Conservation (phyloP, 2,113 vertebrate genomes). For the Polypterus bichir region DNA sequence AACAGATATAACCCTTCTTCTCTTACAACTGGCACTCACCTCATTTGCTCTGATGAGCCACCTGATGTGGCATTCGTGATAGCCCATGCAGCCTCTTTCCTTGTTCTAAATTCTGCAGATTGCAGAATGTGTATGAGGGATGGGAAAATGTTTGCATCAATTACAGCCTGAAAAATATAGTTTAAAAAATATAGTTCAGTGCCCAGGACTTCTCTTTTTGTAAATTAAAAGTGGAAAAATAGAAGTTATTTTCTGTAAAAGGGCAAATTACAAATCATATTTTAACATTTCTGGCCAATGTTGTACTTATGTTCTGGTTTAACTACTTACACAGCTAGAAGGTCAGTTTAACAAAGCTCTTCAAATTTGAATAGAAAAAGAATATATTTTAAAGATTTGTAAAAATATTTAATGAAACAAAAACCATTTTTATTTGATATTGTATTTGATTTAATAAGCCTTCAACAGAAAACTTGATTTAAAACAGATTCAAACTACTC, state of each 20-base stretch:
- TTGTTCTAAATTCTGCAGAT: slow-evolving; percentile 89
- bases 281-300: not conserved
- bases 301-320: too few relatives aligned
- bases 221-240: not conserved
- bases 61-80: slow-evolving; percentile 95
- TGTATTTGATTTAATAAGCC: too few relatives aligned
- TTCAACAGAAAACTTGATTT: too few relatives aligned
- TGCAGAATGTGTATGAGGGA: slow-evolving; percentile 90
- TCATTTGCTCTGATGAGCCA: slow-evolving; percentile 88
- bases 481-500: too few relatives aligned
- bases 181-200: slow-evolving; percentile 7
- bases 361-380: too few relatives aligned
- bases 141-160: slow-evolving; percentile 82
- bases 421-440: too few relatives aligned
- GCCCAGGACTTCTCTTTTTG: not conserved
- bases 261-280: not conserved
- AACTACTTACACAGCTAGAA: too few relatives aligned
- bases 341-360: too few relatives aligned
- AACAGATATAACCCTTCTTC: not conserved
- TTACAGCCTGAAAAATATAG: slow-evolving; percentile 70
- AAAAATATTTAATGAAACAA: too few relatives aligned
- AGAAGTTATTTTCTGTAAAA: not conserved
- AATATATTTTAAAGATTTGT: too few relatives aligned
- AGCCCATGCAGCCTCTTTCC: slow-evolving; percentile 95
- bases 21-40: slow-evolving; percentile 37